Conservation (phyloP, 35 echinoderm and acorn worm species). For the Strongylocentrotus purpuratus region DNA sequence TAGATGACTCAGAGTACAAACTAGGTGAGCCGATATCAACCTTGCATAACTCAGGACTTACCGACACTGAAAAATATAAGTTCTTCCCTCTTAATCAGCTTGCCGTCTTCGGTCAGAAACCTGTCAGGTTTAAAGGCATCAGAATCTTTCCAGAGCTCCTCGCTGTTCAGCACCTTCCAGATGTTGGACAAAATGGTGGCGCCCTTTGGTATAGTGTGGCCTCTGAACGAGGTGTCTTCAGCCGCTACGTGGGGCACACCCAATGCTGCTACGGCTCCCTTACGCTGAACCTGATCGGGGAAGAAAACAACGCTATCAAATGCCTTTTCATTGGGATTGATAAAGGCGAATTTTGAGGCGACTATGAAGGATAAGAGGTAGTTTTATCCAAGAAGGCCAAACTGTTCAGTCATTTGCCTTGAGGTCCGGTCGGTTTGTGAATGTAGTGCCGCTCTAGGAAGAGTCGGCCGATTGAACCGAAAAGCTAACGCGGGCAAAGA, state of each 20-base stretch:
- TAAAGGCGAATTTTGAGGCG: too few species aligned
- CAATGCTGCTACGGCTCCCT: background rate
- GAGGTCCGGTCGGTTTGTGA: too few species aligned
- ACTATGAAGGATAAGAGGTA: too few species aligned
- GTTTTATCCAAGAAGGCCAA: too few species aligned
- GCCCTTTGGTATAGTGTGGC: slow-evolving; percentile 61
- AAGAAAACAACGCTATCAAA: background rate
- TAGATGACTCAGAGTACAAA: too few species aligned
- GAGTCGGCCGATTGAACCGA: too few species aligned
- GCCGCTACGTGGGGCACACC: slow-evolving; percentile 55
- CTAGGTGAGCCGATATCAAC: too few species aligned
- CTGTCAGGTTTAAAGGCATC: slow-evolving; percentile 60
- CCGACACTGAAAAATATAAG: slow-evolving; percentile 58
- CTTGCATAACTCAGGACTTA: background rate
- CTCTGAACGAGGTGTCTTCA: slow-evolving; percentile 39
- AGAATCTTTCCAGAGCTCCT: slow-evolving; percentile 52
- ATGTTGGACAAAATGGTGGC: slow-evolving; percentile 50
- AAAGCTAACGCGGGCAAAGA: too few species aligned
- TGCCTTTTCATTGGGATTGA: too few species aligned
- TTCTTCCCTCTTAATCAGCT: slow-evolving; percentile 12
- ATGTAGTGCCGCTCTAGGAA: too few species aligned
- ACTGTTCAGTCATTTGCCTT: too few species aligned
- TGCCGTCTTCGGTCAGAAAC: slow-evolving; percentile 47
- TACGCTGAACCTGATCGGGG: background rate
- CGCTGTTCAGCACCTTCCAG: slow-evolving; percentile 42